Conservation (phyloP, 2,113 vertebrate genomes). For the Arenaria interpres region DNA sequence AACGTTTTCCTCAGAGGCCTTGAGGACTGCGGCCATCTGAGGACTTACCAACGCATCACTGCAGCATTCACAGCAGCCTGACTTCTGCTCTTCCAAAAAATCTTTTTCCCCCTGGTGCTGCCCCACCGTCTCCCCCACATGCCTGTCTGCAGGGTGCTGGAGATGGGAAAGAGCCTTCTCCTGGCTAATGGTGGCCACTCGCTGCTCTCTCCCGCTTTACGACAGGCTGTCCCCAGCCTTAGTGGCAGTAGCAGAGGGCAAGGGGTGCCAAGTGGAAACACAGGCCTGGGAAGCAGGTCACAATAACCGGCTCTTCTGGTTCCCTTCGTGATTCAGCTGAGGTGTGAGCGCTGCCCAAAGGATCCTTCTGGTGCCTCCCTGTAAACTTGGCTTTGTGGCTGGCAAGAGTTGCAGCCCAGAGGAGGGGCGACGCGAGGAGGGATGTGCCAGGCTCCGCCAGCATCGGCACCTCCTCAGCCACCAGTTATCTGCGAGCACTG, state of each 20-base stretch:
- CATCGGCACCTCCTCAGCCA: neutral
- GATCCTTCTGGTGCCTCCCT: slow-evolving; percentile 15
- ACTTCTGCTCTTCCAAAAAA: neutral
- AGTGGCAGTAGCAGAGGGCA: neutral
- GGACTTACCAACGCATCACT: neutral
- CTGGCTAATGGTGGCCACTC: neutral
- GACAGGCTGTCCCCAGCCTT: neutral
- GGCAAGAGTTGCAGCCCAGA: neutral
- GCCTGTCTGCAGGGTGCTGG: neutral
- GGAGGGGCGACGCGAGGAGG: neutral
- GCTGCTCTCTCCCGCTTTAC: neutral
- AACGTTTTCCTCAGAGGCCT: neutral
- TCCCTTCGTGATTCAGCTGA: slow-evolving; percentile 44
- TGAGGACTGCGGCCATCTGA: neutral
- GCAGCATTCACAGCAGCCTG: neutral
- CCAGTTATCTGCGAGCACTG: neutral
- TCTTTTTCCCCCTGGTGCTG: neutral
- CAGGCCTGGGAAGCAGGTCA: slow-evolving; percentile 57
- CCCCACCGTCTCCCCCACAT: neutral
- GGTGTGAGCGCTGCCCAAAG: slow-evolving; percentile 32
- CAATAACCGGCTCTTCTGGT: slow-evolving; percentile 38
- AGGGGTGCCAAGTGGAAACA: neutral
- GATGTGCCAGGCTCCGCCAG: neutral
- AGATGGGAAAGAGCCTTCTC: neutral
- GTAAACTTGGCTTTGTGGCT: neutral